Percentiles rank a stretch among this genome's conserved stretches.
phyloP scores from a whole-genome alignment of 2,113 vertebrate genomes.

The Himantopus leucocephalus region DNA sequence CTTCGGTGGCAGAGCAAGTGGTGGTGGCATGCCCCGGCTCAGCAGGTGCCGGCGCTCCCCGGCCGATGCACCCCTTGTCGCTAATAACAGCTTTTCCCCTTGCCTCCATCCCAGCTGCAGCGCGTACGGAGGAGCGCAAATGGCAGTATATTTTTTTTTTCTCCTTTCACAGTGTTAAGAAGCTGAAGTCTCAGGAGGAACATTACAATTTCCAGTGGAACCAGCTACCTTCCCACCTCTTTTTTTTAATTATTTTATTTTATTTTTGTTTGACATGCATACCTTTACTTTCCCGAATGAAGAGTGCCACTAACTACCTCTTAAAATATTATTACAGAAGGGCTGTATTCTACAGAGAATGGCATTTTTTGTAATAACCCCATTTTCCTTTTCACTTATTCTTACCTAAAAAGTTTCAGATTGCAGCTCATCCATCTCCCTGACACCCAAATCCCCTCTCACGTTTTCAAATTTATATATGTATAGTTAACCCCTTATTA shows the following conservation, averaged over 20 bases:
- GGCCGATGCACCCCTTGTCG: rapidly evolving
- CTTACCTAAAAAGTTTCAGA: conserved; percentile 30
- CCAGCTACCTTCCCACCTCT: not conserved
- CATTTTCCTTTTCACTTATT: conserved; percentile 19
- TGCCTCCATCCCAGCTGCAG: not conserved
- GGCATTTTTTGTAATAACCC: not conserved
- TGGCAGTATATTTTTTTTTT: not conserved
- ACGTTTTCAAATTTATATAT: not conserved
- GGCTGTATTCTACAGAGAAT: not conserved
- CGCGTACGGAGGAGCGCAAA: not conserved
- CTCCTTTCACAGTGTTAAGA: not conserved
- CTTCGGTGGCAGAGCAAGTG: not conserved
- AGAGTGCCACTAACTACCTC: not conserved
- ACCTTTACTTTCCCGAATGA: not conserved
- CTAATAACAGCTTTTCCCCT: not conserved
- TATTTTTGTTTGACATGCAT: not conserved
- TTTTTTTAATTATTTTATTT: not conserved
- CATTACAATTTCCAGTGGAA: not conserved
- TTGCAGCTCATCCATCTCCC: conserved; percentile 44
- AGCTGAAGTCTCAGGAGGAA: not conserved
- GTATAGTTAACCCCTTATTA: not conserved
- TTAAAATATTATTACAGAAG: not conserved
- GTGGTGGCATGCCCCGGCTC: not conserved
- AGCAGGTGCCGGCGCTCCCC: not conserved
- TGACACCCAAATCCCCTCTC: conserved; percentile 43